Evolutionary conservation across 2,888 invertebrate species (phyloP).

Genomic region (Graphium colonna): DNA sequence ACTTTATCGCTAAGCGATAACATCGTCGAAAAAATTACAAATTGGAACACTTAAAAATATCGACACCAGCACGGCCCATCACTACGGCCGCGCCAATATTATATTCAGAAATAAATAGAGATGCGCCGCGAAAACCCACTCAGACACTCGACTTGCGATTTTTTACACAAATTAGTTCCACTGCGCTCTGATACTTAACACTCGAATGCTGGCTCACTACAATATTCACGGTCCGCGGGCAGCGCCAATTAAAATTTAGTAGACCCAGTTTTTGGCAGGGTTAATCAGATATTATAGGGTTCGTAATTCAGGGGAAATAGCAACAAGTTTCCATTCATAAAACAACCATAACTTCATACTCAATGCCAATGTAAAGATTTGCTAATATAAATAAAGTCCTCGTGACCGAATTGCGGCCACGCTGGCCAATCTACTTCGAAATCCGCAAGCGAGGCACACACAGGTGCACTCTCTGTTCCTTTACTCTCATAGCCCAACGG

Average conservation of each 20-base stretch:
- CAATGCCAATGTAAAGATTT: too few species aligned
- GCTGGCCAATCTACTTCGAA: too few species aligned
- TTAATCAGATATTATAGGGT: conserved; percentile 30
- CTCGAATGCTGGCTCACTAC: conserved; percentile 19
- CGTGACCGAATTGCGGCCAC: too few species aligned
- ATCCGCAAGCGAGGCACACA: too few species aligned
- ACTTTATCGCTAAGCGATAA: too few species aligned
- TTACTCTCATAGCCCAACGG: too few species aligned
- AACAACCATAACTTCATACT: too few species aligned
- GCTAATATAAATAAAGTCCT: too few species aligned
- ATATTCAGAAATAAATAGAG: conserved; percentile 72
- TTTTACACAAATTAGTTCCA: conserved; percentile 32
- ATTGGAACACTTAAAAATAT: conserved; percentile 24
- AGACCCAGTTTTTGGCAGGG: conserved; percentile 8
- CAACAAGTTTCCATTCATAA: too few species aligned
- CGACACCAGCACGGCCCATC: conserved; percentile 29
- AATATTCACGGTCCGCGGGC: conserved; percentile 15
- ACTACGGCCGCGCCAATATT: conserved; percentile 56
- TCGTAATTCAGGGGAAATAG: too few species aligned
- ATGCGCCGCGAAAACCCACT: conserved; percentile 59
- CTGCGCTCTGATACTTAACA: conserved; percentile 16
- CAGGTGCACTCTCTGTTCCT: too few species aligned
- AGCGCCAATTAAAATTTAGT: conserved; percentile 18
- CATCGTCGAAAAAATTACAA: too few species aligned
- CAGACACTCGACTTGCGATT: conserved; percentile 41